A percentile compares a stretch with the other conserved stretches of the same genome.
Evolutionary conservation across 2,113 vertebrate species (phyloP).

Genomic region (Myanophis thanlyinensis): DNA sequence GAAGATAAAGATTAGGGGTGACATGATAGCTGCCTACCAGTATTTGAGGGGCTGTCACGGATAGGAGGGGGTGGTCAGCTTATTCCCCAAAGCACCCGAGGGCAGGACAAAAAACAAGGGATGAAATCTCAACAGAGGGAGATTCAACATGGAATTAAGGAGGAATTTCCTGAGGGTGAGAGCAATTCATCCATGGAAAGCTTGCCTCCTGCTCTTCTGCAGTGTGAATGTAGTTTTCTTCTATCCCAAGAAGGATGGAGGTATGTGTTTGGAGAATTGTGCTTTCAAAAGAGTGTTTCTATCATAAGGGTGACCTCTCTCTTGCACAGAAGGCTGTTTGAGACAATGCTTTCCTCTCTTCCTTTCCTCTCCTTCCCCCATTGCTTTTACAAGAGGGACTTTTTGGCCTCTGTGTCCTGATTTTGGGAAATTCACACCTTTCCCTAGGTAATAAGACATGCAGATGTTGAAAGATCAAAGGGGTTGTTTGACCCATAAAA

Average conservation of each 20-base stretch:
- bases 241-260: neutral
- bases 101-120: neutral
- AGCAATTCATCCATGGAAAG: neutral
- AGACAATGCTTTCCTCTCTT: neutral
- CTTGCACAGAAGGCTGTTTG: neutral
- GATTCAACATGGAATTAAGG: neutral
- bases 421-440: neutral
- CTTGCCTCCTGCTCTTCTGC: neutral
- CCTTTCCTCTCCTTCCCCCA: neutral
- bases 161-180: neutral
- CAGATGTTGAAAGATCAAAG: neutral
- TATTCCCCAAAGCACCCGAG: neutral
- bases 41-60: neutral
- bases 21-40: neutral
- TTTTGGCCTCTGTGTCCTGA: neutral
- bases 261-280: neutral
- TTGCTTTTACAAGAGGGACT: neutral
- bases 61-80: neutral
- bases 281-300: neutral
- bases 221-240: neutral
- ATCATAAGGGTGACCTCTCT: neutral
- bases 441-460: neutral
- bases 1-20: neutral
- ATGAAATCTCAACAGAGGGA: neutral
- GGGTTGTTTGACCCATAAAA: constrained; percentile 4